Base-by-base conservation (phyloP, 2,888 invertebrate genomes). In the Sabellastarte sp. region DNA sequence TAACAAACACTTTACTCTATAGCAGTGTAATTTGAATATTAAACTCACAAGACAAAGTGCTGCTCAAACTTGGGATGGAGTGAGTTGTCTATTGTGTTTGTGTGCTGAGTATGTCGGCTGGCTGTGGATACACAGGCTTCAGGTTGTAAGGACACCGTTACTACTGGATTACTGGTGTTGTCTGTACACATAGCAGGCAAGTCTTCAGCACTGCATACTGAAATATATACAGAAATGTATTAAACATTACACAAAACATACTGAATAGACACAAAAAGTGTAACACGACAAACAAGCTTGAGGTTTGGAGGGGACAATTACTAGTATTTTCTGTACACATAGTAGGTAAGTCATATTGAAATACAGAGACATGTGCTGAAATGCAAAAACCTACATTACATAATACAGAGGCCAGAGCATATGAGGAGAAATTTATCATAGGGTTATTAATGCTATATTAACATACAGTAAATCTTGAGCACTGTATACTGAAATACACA, bases 21-120 rank as follows among this genome's bases (percentile, higher is more conserved):
- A n/a, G n/a, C n/a, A n/a, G n/a, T n/a, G n/a, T n/a, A n/a, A n/a
- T n/a, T n/a, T n/a, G n/a, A n/a, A n/a, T n/a, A n/a, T n/a, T n/a
- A 26, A 31, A 77, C 81, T 78, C 71, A 81, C 81, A 79, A 79
- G 52, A 74, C 74, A 63, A 79, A 80, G 29, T 71, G 69, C 3
- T 76, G 68, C 59, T 80, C 76, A 71, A 76, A 81, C 30, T 75
- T 74, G 0, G 81, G 81, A 59, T 77, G 75, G 33, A 76, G 63
- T 0, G 77, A 77, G 61, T 74, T 71, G 31, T 73, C 68, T 52
- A 63, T 67, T 2, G 81, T 81, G 31, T 64, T 70, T 68, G 72
- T 72, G 3, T 71, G 57, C 50, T 71, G 65, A 24, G 67, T 60
- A 31, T 66, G 66, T 10, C 65, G 68, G 69, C 77, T 79, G 65